phyloP scores from a whole-genome alignment of 2,797 vertebrate genomes.

The Coccyzus lansbergi region DNA sequence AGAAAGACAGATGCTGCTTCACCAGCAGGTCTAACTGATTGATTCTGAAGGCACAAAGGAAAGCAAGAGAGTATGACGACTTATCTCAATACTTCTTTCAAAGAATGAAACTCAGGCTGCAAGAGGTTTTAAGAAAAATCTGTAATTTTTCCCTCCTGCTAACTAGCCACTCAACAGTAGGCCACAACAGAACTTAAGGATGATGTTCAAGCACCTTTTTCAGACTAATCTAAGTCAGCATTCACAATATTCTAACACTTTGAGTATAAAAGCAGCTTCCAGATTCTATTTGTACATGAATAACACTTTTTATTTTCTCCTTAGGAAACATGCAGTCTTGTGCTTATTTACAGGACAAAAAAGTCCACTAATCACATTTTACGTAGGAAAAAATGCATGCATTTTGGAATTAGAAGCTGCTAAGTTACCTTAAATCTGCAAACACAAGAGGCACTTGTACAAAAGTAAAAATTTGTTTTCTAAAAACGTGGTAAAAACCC shows the following conservation, averaged over 20 bases:
- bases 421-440: not conserved
- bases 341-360: not conserved
- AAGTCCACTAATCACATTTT: not conserved
- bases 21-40: not conserved
- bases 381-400: not conserved
- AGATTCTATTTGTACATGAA: not conserved
- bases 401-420: not conserved
- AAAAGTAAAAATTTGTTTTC: not conserved
- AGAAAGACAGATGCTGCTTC: not conserved
- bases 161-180: not conserved
- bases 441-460: not conserved
- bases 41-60: not conserved
- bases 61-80: not conserved
- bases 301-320: not conserved
- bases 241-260: not conserved
- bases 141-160: not conserved
- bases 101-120: not conserved
- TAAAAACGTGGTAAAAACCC: not conserved
- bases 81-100: not conserved
- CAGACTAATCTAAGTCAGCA: not conserved
- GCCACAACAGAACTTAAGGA: not conserved
- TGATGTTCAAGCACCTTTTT: not conserved
- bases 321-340: not conserved
- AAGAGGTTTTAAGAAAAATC: not conserved
- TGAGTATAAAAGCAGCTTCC: not conserved